phyloP scores from a whole-genome alignment of 92 coral and sea anemone species.

The Epizoanthus scotinus region DNA sequence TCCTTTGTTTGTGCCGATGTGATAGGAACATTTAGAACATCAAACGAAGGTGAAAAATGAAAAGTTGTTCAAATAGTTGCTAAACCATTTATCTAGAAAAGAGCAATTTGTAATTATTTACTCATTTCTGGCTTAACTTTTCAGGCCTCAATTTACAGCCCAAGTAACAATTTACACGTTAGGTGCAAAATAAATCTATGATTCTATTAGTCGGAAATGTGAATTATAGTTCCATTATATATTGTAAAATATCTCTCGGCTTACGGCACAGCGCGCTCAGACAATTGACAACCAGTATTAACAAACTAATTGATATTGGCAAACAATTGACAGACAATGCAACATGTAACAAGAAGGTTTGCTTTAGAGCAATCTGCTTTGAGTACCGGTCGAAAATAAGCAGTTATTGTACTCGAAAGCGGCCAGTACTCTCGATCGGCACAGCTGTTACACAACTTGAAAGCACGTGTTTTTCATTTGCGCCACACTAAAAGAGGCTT shows the following conservation, averaged over 20 bases:
- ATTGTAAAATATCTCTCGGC: too few species aligned
- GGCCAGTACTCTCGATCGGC: conserved; percentile 28
- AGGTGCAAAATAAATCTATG: background rate
- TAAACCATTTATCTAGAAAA: background rate
- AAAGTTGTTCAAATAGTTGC: background rate
- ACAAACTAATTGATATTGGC: background rate
- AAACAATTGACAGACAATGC: background rate
- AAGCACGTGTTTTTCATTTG: conserved; percentile 32
- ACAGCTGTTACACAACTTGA: conserved; percentile 21
- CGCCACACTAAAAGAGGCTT: background rate
- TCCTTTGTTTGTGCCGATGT: conserved; percentile 18
- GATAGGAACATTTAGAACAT: background rate
- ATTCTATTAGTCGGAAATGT: background rate
- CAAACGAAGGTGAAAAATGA: background rate
- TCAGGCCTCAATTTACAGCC: background rate
- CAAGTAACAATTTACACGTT: conserved; percentile 9
- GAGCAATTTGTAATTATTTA: conserved; percentile 1
- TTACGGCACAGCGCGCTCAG: too few species aligned
- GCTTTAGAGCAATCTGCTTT: conserved; percentile 12
- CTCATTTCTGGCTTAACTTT: background rate
- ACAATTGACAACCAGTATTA: background rate
- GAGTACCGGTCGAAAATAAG: background rate
- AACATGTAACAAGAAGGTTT: conserved; percentile 2
- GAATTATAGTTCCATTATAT: background rate
- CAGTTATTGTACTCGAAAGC: conserved; percentile 15